A percentile compares a stretch with the other conserved stretches of the same genome.
phyloP scores from a whole-genome alignment of 1,140 invertebrate genomes.

The Monochamus saltuarius region DNA sequence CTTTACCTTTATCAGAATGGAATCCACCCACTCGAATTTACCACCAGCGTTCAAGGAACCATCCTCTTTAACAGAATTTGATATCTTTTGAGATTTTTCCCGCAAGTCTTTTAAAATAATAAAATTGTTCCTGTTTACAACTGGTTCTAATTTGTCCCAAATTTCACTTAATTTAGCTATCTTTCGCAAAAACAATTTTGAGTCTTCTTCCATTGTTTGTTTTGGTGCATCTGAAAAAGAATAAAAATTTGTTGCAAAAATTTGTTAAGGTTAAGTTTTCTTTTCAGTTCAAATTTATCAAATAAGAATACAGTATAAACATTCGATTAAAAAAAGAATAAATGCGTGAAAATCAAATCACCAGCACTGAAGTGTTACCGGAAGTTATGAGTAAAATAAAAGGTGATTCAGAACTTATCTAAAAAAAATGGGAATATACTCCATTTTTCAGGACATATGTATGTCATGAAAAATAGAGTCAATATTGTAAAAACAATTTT shows the following conservation, averaged over 20 bases:
- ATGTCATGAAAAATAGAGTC: no score
- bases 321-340: no score
- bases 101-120: conserved; percentile 31
- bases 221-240: conserved; percentile 36
- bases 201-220: conserved; percentile 56
- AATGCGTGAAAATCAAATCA: no score
- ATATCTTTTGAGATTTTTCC: conserved; percentile 37
- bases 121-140: not conserved
- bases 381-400: no score
- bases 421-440: no score
- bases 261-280: no score
- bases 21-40: conserved; percentile 98
- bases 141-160: conserved; percentile 39
- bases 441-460: no score
- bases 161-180: conserved; percentile 49
- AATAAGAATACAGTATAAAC: no score
- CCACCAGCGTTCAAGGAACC: conserved; percentile 73
- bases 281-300: no score
- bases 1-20: conserved; percentile 79
- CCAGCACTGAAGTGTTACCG: no score
- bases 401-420: no score
- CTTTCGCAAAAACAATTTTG: conserved; percentile 57
- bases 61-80: conserved; percentile 52
- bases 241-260: not conserved
- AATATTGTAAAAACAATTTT: no score